These are phyloP conservation scores for Agriopis marginaria DNA, from an alignment of 2,888 invertebrate species.

Conservation along the genomic window DNA sequence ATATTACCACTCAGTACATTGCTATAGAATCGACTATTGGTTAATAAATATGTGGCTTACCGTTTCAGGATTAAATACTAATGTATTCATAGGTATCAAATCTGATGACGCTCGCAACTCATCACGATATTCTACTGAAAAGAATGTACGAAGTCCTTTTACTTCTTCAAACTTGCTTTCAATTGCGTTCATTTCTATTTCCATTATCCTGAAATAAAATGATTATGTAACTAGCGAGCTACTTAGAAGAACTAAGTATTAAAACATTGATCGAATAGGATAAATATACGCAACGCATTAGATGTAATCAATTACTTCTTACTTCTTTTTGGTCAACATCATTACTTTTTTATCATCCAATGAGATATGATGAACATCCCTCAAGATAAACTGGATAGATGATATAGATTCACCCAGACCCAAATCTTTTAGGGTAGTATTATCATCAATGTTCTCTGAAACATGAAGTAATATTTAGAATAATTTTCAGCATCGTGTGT, in stretches of 20 bases:
- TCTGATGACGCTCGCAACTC: constrained; percentile 65
- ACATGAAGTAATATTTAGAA: background rate
- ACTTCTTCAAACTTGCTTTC: constrained; percentile 28
- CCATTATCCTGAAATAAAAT: constrained; percentile 36
- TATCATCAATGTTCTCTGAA: constrained; percentile 14
- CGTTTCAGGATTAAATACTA: constrained; percentile 30
- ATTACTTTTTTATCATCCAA: constrained; percentile 17
- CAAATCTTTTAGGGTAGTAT: constrained; percentile 21
- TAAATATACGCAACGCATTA: background rate
- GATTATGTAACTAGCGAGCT: background rate
- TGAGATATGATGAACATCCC: constrained; percentile 17
- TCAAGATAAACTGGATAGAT: constrained; percentile 15
- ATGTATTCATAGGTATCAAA: constrained; percentile 60
- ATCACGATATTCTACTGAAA: constrained; percentile 59
- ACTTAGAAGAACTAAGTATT: background rate
- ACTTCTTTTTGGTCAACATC: constrained; percentile 13
- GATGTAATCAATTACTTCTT: background rate
- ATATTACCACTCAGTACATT: too few species aligned
- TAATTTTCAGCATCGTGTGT: background rate
- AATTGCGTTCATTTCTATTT: constrained; percentile 32
- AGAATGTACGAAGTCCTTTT: constrained; percentile 58
- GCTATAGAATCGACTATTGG: background rate
- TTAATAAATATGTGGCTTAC: constrained; percentile 6
- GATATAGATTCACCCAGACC: constrained; percentile 5
- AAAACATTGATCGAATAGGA: background rate